Base-by-base conservation (phyloP, 2,888 invertebrate species). In the Callimorpha dominula region DNA sequence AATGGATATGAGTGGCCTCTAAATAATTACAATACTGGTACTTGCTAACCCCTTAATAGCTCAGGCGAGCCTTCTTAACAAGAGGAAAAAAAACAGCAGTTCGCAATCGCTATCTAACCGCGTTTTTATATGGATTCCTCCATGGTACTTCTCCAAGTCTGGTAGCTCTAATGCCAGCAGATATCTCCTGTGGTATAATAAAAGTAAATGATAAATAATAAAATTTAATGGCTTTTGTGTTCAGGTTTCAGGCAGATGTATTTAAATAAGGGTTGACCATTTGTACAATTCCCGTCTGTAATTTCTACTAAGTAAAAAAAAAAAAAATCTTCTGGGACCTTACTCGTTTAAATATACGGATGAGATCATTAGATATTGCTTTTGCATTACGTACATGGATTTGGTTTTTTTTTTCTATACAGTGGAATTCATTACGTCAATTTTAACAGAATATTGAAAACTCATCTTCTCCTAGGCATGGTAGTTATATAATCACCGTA, bases 201-300 rank as follows among this genome's bases (percentile, higher is more conserved):
- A 60, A 60, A 60, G 60, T 60, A 60, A 60, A 60, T 60, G 60
- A 31, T 60, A 60, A 57, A 60, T 31, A 60, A 60, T 60, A 60
- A 60, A 60, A 60, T 60, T 31, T 60, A 31, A 60, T 31, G 60
- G 60, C 31, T 64, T 64, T 43, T 43, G 60, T 60, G 60, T 60
- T 31, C 60, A 60, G 31, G 60, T 31, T 60, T 20, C 31, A 31
- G n/a, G 43, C 43, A 42, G 64, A 15, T 6, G 31, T 31, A 31
- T 20, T 60, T 60, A 60, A 60, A 60, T 60, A 60, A 60, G 20
- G 57, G 20, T 60, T 60, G 31, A 60, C 60, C 31, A 12, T 14
- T 60, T 60, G 31, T 60, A 60, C 60, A 31, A 14, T 57, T 57
- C 60, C 0, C 12, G 31, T 14, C 31, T 31, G 7, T 31, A 31